A percentile compares a stretch with the other conserved stretches of the same genome.
Evolutionary conservation across 1,140 invertebrate species (phyloP).

Genomic region (Ptiloglossa arizonensis): DNA sequence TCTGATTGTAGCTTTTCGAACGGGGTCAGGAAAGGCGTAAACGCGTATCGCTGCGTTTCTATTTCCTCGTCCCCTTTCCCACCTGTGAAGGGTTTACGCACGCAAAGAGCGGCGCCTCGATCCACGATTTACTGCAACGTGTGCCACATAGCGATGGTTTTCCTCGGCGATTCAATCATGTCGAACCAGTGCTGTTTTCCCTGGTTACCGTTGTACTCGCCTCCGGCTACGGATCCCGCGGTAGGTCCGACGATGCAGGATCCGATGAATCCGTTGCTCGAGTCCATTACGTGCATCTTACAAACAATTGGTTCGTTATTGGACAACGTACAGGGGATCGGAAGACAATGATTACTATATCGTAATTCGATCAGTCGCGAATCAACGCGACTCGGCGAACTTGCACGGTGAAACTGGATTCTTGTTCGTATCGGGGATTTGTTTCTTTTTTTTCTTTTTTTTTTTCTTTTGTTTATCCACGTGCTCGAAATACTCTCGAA

Average conservation of each 20-base stretch:
- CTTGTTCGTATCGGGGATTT: too few relatives aligned
- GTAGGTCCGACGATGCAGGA: slow-evolving; percentile 87
- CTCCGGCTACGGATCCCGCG: slow-evolving; percentile 81
- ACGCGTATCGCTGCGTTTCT: background rate
- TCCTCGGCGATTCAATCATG: slow-evolving; percentile 90
- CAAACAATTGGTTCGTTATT: background rate
- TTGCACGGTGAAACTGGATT: too few relatives aligned
- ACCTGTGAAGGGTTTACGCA: background rate
- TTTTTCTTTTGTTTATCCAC: too few relatives aligned
- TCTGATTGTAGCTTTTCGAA: slow-evolving; percentile 22
- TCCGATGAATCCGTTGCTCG: slow-evolving; percentile 85
- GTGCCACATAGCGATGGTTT: slow-evolving; percentile 93
- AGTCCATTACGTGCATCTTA: slow-evolving; percentile 84
- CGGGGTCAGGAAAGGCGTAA: too few relatives aligned
- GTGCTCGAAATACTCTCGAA: too few relatives aligned
- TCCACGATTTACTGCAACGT: slow-evolving; percentile 80
- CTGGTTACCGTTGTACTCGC: slow-evolving; percentile 66
- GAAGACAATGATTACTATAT: background rate
- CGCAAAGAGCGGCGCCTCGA: background rate
- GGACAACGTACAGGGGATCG: too few relatives aligned
- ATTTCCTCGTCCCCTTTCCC: background rate
- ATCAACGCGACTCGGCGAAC: too few relatives aligned
- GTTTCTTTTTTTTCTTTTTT: too few relatives aligned
- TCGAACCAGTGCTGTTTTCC: slow-evolving; percentile 89
- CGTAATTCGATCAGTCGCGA: too few relatives aligned